Evolutionary conservation across 2,113 vertebrate species (phyloP), one percentile per base, ranked within the genome.

Genomic region (Baryphthengus martii): DNA sequence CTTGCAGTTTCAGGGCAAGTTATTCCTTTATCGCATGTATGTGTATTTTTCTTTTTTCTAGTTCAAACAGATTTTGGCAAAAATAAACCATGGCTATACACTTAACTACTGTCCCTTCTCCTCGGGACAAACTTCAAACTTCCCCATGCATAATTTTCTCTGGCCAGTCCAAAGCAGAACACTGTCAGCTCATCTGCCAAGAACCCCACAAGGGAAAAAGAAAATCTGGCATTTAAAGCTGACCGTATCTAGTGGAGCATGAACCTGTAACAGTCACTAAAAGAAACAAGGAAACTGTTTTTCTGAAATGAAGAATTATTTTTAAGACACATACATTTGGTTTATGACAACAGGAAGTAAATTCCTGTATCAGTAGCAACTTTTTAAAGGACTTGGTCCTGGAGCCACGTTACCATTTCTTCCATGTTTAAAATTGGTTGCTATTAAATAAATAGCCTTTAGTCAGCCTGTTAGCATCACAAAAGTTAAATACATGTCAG

Each of bases 131-230:
- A 26, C 88, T 87, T 77, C 37, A 70, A 0, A 2, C 9, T 61
- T 85, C 26, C 77, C 85, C 63, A 9, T 25, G 21, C 15, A 1
- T 72, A 65, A 52, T 58, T 89, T 70, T 45, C 76, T 94, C 35
- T 17, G 59, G 49, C 80, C 81, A 95, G 96, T 71, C 93, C 96
- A 92, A 95, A 95, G 76, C 96, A 92, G 95, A 95, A 83, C 94
- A 96, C 96, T 97, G 97, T 96, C 96, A 95, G 93, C 84, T 94
- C 72, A 89, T 53, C 83, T 87, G 83, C 79, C 47, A 73, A 26
- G 79, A 86, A 47, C 80, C 67, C 79, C 5, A 17, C 68, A 82
- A 44, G 31, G 31, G 31, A 26, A 25, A 63, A 75, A 26, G 7
- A 58, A 89, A 65, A 82, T 55, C 59, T 65, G 75, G 25, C 49